Evolutionary conservation across 2,888 invertebrate genomes (phyloP).

Genomic region (Acrobasis suavella): DNA sequence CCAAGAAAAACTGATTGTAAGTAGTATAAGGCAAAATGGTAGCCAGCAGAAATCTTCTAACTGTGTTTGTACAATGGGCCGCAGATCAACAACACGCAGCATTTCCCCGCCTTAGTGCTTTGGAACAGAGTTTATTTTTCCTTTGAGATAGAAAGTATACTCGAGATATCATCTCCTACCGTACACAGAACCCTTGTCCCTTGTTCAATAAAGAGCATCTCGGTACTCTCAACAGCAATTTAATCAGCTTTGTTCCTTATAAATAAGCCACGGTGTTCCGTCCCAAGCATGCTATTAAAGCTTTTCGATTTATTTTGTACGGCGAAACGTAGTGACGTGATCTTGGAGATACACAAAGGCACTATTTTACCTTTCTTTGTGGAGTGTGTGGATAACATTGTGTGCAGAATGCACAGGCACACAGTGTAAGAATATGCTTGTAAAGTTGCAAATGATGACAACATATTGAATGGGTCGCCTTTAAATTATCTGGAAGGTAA

Average conservation of each 20-base stretch:
- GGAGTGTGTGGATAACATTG: too few relatives aligned
- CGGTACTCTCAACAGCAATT: slow-evolving; percentile 55
- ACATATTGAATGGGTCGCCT: too few relatives aligned
- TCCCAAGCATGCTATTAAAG: slow-evolving; percentile 46
- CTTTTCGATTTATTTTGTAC: slow-evolving; percentile 24
- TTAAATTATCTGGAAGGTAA: too few relatives aligned
- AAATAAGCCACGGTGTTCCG: slow-evolving; percentile 54
- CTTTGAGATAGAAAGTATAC: background rate
- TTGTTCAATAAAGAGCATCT: slow-evolving; percentile 49
- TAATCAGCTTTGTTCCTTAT: slow-evolving; percentile 66
- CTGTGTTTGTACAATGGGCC: background rate
- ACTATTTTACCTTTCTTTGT: too few relatives aligned
- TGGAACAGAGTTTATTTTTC: slow-evolving; percentile 2
- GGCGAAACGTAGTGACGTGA: background rate
- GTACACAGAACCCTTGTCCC: slow-evolving; percentile 11
- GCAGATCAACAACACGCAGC: background rate
- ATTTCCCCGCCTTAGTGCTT: background rate
- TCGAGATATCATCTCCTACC: background rate
- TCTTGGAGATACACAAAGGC: too few relatives aligned
- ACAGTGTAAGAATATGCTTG: too few relatives aligned
- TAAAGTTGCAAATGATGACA: too few relatives aligned
- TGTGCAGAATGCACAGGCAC: too few relatives aligned
- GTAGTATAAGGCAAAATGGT: slow-evolving; percentile 4
- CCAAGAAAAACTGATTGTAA: slow-evolving; percentile 8
- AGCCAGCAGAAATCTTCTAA: background rate